Base-by-base conservation (phyloP, 2,888 invertebrate species). In the Pachymerium ferrugineum region DNA sequence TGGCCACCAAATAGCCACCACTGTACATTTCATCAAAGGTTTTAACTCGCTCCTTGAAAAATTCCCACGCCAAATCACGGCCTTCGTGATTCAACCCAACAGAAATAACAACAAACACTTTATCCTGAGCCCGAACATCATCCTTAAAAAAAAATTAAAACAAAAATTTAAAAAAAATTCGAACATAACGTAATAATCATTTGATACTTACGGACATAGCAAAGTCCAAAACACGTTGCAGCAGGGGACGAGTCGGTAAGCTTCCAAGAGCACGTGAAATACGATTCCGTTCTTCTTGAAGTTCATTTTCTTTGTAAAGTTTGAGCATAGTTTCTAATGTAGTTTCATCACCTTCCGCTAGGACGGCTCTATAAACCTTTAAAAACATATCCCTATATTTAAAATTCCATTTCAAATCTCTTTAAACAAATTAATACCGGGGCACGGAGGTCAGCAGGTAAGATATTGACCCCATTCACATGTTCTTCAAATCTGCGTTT, bases 261-360 rank as follows among this genome's bases (percentile, higher is more conserved):
- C 91, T 89, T 35, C 96, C 97, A 74, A 97, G 86, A 4, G 94
- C 89, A 75, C 92, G 86, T 74, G 92, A 88, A 80, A 97, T 91
- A 79, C 97, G 88, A 82, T 94, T 93, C 83, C 94, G 94, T 83
- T 97, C 97, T 83, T 97, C 97, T 80, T 94, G 93, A 78, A 95
- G 85, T 84, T 95, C 95, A 5, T 92, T 89, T 70, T 90, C 88
- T 78, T 91, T 88, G 84, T 95, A 93, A 77, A 94, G 83, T 80
- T 83, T 86, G 77, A 95, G 84, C 88, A 97, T 89, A 42, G 89
- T 88, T 73, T 91, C 86, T 80, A 90, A 94, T 14, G 89, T 89
- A 14, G 85, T 83, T 76, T 87, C 87, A 80, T 91, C 87, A 2
- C 88, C 91, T 19, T 89, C 89, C 70, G 87, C 86, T 74, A 94